phyloP scores from a whole-genome alignment of 1,140 invertebrate species.

The Gryllus bimaculatus region DNA sequence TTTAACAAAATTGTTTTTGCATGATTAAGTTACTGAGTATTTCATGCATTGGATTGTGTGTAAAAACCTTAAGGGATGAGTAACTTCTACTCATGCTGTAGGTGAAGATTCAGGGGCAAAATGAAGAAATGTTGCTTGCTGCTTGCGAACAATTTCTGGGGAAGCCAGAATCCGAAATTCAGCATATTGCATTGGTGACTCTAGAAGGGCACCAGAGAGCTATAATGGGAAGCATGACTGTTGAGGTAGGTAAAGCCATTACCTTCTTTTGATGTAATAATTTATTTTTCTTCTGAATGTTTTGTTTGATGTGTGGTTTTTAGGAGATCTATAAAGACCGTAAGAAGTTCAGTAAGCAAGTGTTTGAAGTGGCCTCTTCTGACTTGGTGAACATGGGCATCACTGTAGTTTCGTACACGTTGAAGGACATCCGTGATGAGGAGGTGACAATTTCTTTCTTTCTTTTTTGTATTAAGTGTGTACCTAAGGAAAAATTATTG shows the following conservation, averaged over 20 bases:
- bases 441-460: conserved; percentile 52
- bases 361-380: conserved; percentile 88
- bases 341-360: conserved; percentile 97
- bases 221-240: conserved; percentile 98
- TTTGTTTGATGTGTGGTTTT: conserved; percentile 17
- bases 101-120: conserved; percentile 96
- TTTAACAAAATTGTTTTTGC: no score
- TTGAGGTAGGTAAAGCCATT: conserved; percentile 54
- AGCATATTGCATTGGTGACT: conserved; percentile 88
- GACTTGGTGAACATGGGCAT: conserved; percentile 98
- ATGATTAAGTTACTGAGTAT: no score
- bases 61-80: no score
- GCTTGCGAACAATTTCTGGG: conserved; percentile 96
- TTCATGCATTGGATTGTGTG: no score
- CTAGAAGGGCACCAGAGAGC: conserved; percentile 95
- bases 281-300: background rate
- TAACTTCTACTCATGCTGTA: conserved; percentile 30
- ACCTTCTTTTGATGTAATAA: background rate
- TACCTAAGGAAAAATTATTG: no score
- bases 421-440: conserved; percentile 96
- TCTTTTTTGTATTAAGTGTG: no score
- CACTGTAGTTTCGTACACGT: conserved; percentile 93
- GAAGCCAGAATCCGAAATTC: conserved; percentile 82
- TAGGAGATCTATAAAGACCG: conserved; percentile 97
- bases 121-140: conserved; percentile 91